Evolutionary conservation across 2,797 vertebrate species (phyloP), one percentile per base, ranked within the genome.

Genomic region (Podarcis lilfordi): DNA sequence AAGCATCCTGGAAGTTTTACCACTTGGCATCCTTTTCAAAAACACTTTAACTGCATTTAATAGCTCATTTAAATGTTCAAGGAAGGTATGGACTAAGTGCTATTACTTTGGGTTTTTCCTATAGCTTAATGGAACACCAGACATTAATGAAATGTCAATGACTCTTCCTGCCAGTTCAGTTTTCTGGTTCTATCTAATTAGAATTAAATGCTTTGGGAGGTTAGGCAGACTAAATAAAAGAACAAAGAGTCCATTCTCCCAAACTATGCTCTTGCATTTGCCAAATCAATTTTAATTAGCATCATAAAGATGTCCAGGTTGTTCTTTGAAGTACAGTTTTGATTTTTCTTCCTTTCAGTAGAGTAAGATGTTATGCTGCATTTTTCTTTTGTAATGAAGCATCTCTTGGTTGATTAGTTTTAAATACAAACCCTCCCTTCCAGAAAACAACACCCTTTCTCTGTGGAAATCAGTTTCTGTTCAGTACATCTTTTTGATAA

Each of bases 141-240:
- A 69, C 90, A 68, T 92, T 96, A 96, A 95, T 94, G 93, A 96
- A 95, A 96, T 94, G 91, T 94, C 92, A 94, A 82, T 93, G 92
- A 91, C 93, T 93, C 29, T 89, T 96, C 87, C 69, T 95, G 91
- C 91, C 92, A 87, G 86, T 95, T 96, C 92, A 94, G 29, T 96
- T 96, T 85, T 96, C 91, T 94, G 90, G 90, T 90, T 93, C 27
- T 91, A 88, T 92, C 90, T 95, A 93, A 96, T 96, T 95, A 94
- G 90, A 91, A 91, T 90, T 94, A 95, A 96, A 91, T 93, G 88
- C 59, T 92, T 89, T 88, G 87, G 91, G 89, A 94, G 91, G 90
- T 95, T 94, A 94, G 91, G 89, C 87, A 90, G 91, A 88, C 90
- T 95, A 95, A 96, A 93, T 94, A 95, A 95, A 93, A 89, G 80